Percentiles rank a stretch among this genome's conserved stretches.
Evolutionary conservation across 2,888 invertebrate genomes (phyloP).

Genomic region (Prosopocoilus inquinatus): DNA sequence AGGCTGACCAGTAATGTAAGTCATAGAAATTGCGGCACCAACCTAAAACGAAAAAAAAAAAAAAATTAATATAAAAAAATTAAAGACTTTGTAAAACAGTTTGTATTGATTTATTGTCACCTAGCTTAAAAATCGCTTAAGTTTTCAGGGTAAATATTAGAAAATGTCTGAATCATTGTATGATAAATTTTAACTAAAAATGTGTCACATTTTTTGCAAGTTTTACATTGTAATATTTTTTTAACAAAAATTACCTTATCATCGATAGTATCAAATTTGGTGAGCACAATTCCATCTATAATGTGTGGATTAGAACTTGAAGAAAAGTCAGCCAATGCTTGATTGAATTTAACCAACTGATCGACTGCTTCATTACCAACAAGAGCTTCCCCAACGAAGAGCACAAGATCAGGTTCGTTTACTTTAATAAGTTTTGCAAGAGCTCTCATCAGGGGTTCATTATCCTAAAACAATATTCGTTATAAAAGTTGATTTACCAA

Average conservation of each 20-base stretch:
- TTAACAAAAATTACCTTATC: constrained; percentile 68
- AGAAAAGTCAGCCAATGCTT: constrained; percentile 91
- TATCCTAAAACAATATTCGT: constrained; percentile 60
- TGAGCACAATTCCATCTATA: constrained; percentile 98
- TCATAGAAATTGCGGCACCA: constrained; percentile 99
- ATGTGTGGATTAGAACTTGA: constrained; percentile 74
- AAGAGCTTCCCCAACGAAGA: constrained; percentile 99
- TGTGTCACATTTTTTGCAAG: too few relatives aligned
- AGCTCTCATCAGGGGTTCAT: constrained; percentile 98
- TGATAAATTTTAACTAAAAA: background rate
- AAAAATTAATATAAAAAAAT: background rate
- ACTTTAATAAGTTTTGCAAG: constrained; percentile 96
- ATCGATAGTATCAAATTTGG: constrained; percentile 99
- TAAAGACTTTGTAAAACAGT: too few relatives aligned
- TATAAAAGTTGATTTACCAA: background rate
- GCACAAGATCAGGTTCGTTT: constrained; percentile 94
- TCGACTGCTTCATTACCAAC: constrained; percentile 99
- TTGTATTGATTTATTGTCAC: too few relatives aligned
- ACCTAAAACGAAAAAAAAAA: constrained; percentile 49
- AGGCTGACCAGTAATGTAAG: constrained; percentile 99
- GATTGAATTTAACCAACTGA: constrained; percentile 98
- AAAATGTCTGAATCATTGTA: background rate
- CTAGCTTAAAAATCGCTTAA: too few relatives aligned
- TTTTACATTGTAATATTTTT: constrained; percentile 46
- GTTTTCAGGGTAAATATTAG: background rate